A percentile compares a stretch with the other conserved stretches of the same genome.
Conservation (phyloP, 2,113 vertebrate genomes). For the Accipiter cooperii region DNA sequence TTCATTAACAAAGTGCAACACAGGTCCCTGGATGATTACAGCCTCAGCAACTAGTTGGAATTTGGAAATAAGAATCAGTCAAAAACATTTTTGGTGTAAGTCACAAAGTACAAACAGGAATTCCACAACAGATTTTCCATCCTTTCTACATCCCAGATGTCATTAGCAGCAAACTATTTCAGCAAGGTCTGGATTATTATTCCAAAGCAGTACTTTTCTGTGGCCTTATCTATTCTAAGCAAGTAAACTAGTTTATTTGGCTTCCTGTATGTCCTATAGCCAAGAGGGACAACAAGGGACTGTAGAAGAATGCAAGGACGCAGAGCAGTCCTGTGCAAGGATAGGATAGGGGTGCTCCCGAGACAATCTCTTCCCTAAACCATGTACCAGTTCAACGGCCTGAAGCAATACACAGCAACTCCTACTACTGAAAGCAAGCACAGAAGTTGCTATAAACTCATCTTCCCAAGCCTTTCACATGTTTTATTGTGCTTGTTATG, state of each 20-base stretch:
- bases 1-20: neutral
- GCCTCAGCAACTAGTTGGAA: neutral
- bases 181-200: neutral
- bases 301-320: neutral
- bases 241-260: neutral
- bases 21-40: neutral
- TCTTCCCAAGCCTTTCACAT: constrained; percentile 53
- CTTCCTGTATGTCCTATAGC: neutral
- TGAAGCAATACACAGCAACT: constrained; percentile 16
- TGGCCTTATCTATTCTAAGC: neutral
- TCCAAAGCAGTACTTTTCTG: neutral
- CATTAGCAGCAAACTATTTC: neutral
- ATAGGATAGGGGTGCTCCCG: neutral
- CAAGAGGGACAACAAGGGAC: neutral
- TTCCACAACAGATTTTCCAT: neutral
- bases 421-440: constrained; percentile 2
- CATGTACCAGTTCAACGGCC: neutral
- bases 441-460: constrained; percentile 39
- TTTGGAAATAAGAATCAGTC: neutral
- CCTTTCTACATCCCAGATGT: neutral
- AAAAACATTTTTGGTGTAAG: neutral
- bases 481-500: constrained; percentile 41
- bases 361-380: neutral
- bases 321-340: neutral
- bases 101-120: neutral